Percentiles rank a stretch among this genome's conserved stretches.
Conservation (phyloP, 2,888 invertebrate genomes). For the Chirona hameri region DNA sequence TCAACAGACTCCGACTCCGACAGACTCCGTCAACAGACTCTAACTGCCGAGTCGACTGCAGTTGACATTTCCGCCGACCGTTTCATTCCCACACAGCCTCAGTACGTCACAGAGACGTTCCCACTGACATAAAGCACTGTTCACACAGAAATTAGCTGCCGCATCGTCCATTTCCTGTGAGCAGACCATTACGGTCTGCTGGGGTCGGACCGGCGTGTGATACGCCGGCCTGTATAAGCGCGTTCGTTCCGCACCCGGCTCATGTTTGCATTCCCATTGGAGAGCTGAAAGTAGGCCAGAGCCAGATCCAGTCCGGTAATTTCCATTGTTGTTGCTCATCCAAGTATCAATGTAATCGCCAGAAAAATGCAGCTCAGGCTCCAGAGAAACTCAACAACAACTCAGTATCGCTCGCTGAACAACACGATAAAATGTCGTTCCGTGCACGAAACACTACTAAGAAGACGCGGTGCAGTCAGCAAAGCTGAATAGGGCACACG, state of each 20-base stretch:
- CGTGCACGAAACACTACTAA: too few relatives aligned
- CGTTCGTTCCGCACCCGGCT: too few relatives aligned
- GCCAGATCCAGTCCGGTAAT: not conserved
- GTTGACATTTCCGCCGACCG: too few relatives aligned
- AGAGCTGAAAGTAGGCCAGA: not conserved
- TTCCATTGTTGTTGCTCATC: slow-evolving; percentile 3
- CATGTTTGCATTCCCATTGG: not conserved
- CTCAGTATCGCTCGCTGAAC: not conserved
- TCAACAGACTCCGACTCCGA: too few relatives aligned
- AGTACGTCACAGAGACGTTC: not conserved
- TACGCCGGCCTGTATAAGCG: too few relatives aligned
- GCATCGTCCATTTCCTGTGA: not conserved
- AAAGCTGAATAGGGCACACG: too few relatives aligned
- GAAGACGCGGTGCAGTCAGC: too few relatives aligned
- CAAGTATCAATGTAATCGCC: slow-evolving; percentile 11
- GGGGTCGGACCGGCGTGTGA: not conserved
- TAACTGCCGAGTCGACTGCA: too few relatives aligned
- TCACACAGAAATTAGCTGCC: not conserved
- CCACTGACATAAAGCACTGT: not conserved
- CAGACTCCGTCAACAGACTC: too few relatives aligned
- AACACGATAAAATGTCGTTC: too few relatives aligned
- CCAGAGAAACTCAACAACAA: not conserved
- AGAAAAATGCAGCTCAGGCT: not conserved
- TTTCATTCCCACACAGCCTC: not conserved
- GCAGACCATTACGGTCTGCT: not conserved